Base-by-base conservation (phyloP, 2,113 vertebrate genomes). In the Alethe castanea region DNA sequence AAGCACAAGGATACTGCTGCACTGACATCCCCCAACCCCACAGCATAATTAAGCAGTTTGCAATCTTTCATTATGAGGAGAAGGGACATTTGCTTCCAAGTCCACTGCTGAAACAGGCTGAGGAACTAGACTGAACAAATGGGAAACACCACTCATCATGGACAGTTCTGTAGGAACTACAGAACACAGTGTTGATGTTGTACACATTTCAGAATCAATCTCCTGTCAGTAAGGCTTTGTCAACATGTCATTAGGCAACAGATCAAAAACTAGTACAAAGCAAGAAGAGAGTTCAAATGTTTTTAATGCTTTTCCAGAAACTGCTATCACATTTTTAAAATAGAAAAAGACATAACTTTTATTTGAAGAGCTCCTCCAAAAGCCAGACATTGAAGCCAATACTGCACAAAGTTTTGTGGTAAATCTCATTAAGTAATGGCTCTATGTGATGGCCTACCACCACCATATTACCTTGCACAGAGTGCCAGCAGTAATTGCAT, bases 1-100 rank as follows among this genome's bases (percentile, higher is more conserved):
- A 62, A 77, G 42, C 67, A 44, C n/a, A 33, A 22, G 23, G 59
- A 15, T 22, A 33, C 64, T 78, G 25, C 38, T 60, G 12, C 33
- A 15, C 29, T 50, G 44, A 50, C 26, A 33, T 23, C 19, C 24
- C 31, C 28, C 42, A 22, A 20, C 2, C 15, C 24, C 0, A 0
- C 1, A 0, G 42, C 28, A 57, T 12, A 47, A 61, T 14, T 33
- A 35, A 70, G 70, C 4, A 45, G 9, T 3, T 61, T 8, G 14
- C 3, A 53, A 14, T 40, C 40, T 26, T 73, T 26, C 36, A 29
- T 26, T 3, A 1, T 2, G 10, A 73, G 26, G 12, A 88, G 44
- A 9, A 77, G 42, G 11, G 25, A 33, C 5, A 42, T 40, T 44
- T n/a, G 40, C 47, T 92, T 54, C 72, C 36, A 64, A 40, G 29